Conservation (phyloP, 1,140 invertebrate species). For the Lucilia sericata region DNA sequence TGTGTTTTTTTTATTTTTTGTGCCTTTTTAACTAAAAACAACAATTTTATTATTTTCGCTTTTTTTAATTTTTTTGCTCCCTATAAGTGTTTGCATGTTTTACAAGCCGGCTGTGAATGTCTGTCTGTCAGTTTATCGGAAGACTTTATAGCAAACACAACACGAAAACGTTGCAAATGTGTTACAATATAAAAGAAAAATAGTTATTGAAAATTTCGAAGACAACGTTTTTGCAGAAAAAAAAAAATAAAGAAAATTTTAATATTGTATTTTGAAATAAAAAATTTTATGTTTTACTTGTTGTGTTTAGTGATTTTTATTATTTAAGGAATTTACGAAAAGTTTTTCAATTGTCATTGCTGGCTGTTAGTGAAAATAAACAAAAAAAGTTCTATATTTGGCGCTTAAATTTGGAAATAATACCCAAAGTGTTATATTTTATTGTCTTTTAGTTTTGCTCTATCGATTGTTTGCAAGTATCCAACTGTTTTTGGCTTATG, state of each 20-base stretch:
- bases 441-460: too few species aligned
- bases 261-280: too few species aligned
- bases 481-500: background rate
- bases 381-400: background rate
- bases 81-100: conserved; percentile 12
- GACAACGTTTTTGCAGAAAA: too few species aligned
- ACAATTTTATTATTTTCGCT: background rate
- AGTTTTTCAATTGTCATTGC: too few species aligned
- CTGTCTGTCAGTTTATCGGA: conserved; percentile 16
- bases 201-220: background rate
- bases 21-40: background rate
- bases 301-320: too few species aligned
- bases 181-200: background rate
- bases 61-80: background rate
- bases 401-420: background rate
- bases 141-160: conserved; percentile 16
- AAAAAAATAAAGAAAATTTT: background rate
- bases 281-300: too few species aligned
- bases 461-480: background rate
- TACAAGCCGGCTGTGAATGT: conserved; percentile 10
- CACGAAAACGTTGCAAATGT: background rate
- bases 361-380: too few species aligned
- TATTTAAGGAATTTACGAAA: too few species aligned
- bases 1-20: background rate
- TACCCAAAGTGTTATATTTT: background rate